These are phyloP conservation scores for Trichomalopsis sarcophagae DNA, from an alignment of 1,140 invertebrate genomes.

Conservation along the genomic window DNA sequence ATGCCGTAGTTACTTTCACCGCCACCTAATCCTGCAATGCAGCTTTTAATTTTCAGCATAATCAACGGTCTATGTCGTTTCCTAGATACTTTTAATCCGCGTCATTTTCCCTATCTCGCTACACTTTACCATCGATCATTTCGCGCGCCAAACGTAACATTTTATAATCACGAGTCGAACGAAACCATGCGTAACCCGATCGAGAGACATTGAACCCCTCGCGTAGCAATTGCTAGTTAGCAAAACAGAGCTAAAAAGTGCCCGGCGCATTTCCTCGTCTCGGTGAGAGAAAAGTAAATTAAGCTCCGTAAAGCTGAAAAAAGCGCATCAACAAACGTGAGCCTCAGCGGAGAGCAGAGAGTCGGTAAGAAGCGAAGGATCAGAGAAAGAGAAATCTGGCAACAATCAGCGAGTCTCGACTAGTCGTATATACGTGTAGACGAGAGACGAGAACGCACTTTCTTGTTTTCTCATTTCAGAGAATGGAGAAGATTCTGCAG, in stretches of 20 bases:
- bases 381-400: slow-evolving; percentile 19
- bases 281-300: neutral
- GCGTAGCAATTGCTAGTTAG: no score
- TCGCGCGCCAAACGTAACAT: neutral
- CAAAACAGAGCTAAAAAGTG: neutral
- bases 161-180: neutral
- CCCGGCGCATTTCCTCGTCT: neutral
- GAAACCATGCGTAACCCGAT: neutral
- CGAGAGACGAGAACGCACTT: neutral
- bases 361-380: slow-evolving; percentile 1
- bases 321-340: neutral
- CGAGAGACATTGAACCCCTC: neutral
- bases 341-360: neutral
- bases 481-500: slow-evolving; percentile 81
- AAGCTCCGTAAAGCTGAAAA: neutral
- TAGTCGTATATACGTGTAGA: neutral
- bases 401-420: slow-evolving; percentile 31
- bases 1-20: neutral
- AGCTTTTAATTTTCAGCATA: slow-evolving; percentile 1
- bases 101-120: neutral
- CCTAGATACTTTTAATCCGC: neutral
- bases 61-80: neutral
- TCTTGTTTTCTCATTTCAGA: slow-evolving; percentile 67
- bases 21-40: neutral
- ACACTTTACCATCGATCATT: neutral